A percentile compares a stretch with the other conserved stretches of the same genome.
phyloP scores from a whole-genome alignment of 2,888 invertebrate genomes.

The Rhaphigaster nebulosa region DNA sequence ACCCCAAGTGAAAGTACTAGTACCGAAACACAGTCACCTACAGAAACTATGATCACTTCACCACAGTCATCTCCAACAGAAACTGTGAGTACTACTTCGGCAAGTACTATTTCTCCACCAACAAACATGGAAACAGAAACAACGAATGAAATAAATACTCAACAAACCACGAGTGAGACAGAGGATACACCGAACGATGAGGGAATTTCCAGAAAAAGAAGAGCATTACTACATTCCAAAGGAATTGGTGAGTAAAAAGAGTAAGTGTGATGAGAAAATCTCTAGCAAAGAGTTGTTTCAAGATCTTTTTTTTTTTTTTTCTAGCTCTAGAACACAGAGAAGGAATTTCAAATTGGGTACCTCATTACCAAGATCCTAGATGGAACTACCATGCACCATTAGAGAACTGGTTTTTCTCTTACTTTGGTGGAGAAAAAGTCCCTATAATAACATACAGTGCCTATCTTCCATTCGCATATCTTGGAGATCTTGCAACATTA shows the following conservation, averaged over 20 bases:
- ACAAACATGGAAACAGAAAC: conserved; percentile 57
- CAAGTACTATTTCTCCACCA: conserved; percentile 16
- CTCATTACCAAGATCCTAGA: conserved; percentile 61
- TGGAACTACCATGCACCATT: conserved; percentile 62
- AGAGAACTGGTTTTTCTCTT: conserved; percentile 65
- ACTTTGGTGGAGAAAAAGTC: conserved; percentile 66
- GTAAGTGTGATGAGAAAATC: background rate
- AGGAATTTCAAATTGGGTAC: conserved; percentile 64
- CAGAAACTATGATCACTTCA: background rate
- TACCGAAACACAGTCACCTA: background rate
- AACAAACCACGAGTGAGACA: conserved; percentile 52
- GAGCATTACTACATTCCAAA: conserved; percentile 14
- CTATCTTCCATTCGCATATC: conserved; percentile 81
- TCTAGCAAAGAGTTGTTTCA: background rate
- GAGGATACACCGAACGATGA: background rate
- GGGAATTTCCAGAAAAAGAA: conserved; percentile 2
- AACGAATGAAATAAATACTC: conserved; percentile 60
- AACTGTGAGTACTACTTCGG: background rate
- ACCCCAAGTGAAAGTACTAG: background rate
- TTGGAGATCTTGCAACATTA: conserved; percentile 79
- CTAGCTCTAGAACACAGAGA: conserved; percentile 61
- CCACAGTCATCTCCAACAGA: background rate
- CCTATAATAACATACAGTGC: conserved; percentile 79
- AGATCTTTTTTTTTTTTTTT: background rate
- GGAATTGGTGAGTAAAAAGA: background rate